Evolutionary conservation across 2,113 vertebrate genomes (phyloP), one percentile per base, ranked within the genome.

Genomic region (Oophaga pumilio): DNA sequence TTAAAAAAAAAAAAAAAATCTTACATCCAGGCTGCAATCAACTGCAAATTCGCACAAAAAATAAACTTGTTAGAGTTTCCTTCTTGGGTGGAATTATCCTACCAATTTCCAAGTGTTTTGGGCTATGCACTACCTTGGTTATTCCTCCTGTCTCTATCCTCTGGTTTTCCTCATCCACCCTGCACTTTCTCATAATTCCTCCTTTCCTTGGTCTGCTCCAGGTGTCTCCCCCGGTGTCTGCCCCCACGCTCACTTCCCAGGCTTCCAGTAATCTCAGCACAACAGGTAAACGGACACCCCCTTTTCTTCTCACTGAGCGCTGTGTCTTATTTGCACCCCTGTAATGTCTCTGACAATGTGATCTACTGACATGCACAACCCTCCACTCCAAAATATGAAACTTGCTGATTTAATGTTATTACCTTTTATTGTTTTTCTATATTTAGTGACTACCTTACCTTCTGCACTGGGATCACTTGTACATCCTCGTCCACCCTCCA

Each of bases 251-350:
- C 28, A 91, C 91, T 91, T 96, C 96, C 83, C 96, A 96, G 94
- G 95, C 95, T 87, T 95, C 96, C 91, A 96, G 94, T 93, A 97
- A 94, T 93, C 96, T 97, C 93, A 96, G 95, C 95, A 97, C 97
- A 96, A 95, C 95, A 94, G 95, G 95, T 96, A 88, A 88, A 22
- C 50, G 2, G 66, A 26, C 28, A n/a, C 56, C 56, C 33, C 57
- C 24, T 81, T 57, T 12, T 80, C 56, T 57, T 80, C 59, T 33
- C 80, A 64, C 80, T 28, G 18, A 20, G 49, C 18, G 11, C 1
- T 12, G 64, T 9, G 4, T 24, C 64, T 68, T 26, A 68, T 26
- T 12, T 68, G 64, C 64, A 68, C 64, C 64, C 24, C n/a, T 24
- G 11, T 26, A 13, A 24, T 3, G 6, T 26, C n/a, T 24, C 8